Evolutionary conservation across 2,113 vertebrate genomes (phyloP).

Genomic region (Hiodon tergisus): DNA sequence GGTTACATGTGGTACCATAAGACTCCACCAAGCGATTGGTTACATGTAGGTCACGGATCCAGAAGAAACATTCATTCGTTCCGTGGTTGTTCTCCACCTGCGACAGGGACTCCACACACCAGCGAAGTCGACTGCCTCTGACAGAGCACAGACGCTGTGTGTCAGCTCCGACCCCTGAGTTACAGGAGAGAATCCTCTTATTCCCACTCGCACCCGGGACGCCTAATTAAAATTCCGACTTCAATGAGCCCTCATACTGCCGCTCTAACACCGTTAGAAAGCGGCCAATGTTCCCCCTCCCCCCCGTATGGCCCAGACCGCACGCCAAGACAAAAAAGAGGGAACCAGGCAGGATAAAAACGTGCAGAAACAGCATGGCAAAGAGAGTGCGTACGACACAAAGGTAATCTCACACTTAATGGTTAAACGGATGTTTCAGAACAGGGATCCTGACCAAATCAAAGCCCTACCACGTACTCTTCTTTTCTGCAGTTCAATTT

Average conservation of each 20-base stretch:
- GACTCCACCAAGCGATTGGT: too few relatives aligned
- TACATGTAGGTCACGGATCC: slow-evolving; percentile 27
- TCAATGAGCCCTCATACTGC: not conserved
- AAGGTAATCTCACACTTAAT: too few relatives aligned
- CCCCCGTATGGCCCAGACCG: not conserved
- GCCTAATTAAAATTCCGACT: not conserved
- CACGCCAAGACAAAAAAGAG: not conserved
- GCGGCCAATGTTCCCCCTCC: not conserved
- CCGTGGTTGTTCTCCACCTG: slow-evolving; percentile 13
- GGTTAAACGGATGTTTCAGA: too few relatives aligned
- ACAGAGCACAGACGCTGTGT: slow-evolving; percentile 35
- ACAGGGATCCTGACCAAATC: too few relatives aligned
- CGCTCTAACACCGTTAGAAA: not conserved
- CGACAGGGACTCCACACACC: slow-evolving; percentile 6
- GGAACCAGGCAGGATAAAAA: not conserved
- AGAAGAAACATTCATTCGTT: slow-evolving; percentile 44
- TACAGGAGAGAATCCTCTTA: not conserved
- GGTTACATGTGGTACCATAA: too few relatives aligned
- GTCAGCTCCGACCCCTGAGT: not conserved
- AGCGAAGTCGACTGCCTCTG: slow-evolving; percentile 26
- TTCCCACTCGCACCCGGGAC: slow-evolving; percentile 3
- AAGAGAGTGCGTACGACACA: not conserved
- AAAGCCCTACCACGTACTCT: too few relatives aligned
- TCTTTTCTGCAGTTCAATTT: not conserved
- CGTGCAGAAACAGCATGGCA: not conserved